Conservation (phyloP, 2,797 vertebrate genomes). For the Notoglanidium macrostoma region DNA sequence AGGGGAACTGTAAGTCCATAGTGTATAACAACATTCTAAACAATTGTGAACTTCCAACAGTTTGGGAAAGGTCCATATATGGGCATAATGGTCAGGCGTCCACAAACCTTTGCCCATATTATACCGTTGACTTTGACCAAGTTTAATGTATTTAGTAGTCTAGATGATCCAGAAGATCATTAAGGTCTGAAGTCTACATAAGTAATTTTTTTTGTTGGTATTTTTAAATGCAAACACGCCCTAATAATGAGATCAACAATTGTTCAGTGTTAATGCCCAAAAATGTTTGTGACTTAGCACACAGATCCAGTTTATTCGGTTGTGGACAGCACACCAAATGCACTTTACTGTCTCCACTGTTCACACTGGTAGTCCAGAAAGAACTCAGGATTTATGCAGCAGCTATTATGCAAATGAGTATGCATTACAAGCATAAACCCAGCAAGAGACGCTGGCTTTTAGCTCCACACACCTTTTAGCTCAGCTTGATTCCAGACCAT, state of each 20-base stretch:
- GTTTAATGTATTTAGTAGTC: neutral
- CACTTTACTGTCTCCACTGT: neutral
- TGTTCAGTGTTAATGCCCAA: neutral
- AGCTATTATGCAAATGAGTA: neutral
- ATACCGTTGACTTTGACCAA: neutral
- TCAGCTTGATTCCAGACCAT: neutral
- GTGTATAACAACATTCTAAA: too few species aligned
- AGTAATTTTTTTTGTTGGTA: neutral
- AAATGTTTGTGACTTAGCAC: neutral
- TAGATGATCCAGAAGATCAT: neutral
- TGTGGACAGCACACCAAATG: neutral
- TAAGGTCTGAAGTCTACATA: neutral
- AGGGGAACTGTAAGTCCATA: too few species aligned
- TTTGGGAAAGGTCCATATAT: too few species aligned
- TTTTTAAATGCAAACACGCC: neutral
- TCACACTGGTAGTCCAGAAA: neutral
- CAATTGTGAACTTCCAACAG: too few species aligned
- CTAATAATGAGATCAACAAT: neutral
- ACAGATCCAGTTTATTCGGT: neutral
- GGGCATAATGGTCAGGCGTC: too few species aligned
- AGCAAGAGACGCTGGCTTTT: neutral
- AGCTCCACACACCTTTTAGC: neutral
- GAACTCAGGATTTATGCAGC: neutral
- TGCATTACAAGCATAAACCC: neutral
- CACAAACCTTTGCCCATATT: too few species aligned